These are phyloP conservation scores for Pristionchus entomophagus DNA, from an alignment of 2,888 invertebrate species.

Conservation along the genomic window DNA sequence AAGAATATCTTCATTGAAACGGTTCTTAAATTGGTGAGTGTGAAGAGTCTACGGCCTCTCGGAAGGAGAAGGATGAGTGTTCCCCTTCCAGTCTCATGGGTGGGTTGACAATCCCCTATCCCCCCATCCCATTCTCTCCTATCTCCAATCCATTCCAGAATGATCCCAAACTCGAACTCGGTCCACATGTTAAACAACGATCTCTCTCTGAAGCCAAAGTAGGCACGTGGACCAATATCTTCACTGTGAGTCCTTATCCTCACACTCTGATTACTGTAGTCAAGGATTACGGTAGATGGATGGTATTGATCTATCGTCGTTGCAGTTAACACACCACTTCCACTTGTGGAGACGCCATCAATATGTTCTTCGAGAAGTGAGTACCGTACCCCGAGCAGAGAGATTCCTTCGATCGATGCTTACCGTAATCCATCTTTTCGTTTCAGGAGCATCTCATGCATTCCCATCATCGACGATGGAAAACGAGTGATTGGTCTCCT, in stretches of 20 bases:
- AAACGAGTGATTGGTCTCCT: conserved; percentile 61
- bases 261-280: not conserved
- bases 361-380: conserved; percentile 61
- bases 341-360: conserved; percentile 60
- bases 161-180: conserved; percentile 66
- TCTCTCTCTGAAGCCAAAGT: conserved; percentile 66
- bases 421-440: not conserved
- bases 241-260: conserved; percentile 56
- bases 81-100: not conserved
- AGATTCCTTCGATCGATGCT: not conserved
- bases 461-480: conserved; percentile 64
- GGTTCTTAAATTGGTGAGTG: conserved; percentile 66
- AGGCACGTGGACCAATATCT: conserved; percentile 69
- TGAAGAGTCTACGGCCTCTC: not conserved
- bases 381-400: not conserved
- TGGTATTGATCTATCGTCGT: not conserved
- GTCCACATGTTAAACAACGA: conserved; percentile 66
- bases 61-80: not conserved
- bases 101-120: no score
- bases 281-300: not conserved
- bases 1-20: conserved; percentile 67
- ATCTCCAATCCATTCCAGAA: conserved; percentile 53
- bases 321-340: conserved; percentile 43
- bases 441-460: conserved; percentile 61
- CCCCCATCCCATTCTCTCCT: not conserved